phyloP scores from a whole-genome alignment of 2,797 vertebrate species.

The Chaenodraco wilsoni region DNA sequence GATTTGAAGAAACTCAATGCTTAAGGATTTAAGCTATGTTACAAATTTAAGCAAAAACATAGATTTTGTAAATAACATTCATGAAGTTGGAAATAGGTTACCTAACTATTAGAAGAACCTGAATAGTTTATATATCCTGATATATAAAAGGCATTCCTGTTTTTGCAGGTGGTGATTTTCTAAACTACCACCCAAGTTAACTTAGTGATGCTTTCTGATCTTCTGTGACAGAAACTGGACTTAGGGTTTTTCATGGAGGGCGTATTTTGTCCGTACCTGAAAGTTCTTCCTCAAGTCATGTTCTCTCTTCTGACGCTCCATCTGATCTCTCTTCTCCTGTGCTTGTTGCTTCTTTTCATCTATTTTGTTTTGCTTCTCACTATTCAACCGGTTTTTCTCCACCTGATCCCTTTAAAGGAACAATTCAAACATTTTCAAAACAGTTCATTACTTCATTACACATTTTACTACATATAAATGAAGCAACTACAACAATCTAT shows the following conservation, averaged over 20 bases:
- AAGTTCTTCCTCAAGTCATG: slow-evolving; percentile 80
- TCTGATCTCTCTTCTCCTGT: slow-evolving; percentile 68
- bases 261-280: slow-evolving; percentile 66
- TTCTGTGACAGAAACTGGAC: background rate
- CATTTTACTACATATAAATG: background rate
- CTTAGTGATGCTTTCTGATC: background rate
- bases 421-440: background rate
- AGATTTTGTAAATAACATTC: no score
- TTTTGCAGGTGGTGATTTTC: background rate
- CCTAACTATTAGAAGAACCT: no score
- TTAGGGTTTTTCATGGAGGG: background rate
- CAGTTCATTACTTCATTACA: background rate
- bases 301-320: slow-evolving; percentile 74
- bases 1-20: background rate
- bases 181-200: background rate
- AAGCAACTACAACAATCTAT: background rate
- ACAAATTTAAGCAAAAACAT: background rate
- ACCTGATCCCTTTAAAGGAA: slow-evolving; percentile 43
- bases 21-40: background rate
- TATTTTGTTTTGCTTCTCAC: slow-evolving; percentile 56
- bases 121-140: no score
- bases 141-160: background rate
- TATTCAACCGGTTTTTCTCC: background rate
- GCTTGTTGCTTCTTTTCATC: slow-evolving; percentile 65
- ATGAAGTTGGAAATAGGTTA: no score